Evolutionary conservation across 2,113 vertebrate species (phyloP).

Genomic region (Labrus mixtus): DNA sequence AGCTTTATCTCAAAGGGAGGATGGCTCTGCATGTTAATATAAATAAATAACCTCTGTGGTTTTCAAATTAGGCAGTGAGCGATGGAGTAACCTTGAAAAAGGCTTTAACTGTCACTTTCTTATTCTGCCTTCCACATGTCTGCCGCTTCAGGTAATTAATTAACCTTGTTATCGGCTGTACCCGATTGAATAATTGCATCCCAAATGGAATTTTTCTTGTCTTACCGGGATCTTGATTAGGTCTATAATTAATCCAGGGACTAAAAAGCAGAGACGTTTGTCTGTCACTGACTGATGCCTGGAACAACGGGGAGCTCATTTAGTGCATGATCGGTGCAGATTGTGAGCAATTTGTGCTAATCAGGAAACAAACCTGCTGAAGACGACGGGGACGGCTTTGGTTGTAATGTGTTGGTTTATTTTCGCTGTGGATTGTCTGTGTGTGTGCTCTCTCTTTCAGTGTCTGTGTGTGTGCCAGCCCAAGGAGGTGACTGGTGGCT

Average conservation of each 20-base stretch:
- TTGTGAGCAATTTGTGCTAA: slow-evolving; percentile 34
- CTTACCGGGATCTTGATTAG: slow-evolving; percentile 66
- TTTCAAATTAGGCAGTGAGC: slow-evolving; percentile 43
- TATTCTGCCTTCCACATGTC: slow-evolving; percentile 40
- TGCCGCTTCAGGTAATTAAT: slow-evolving; percentile 64
- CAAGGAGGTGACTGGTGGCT: no score
- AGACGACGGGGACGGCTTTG: neutral
- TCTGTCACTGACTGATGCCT: slow-evolving; percentile 62
- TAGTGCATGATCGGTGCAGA: slow-evolving; percentile 54
- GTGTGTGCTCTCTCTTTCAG: no score
- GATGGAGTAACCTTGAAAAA: slow-evolving; percentile 57
- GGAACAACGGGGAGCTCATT: slow-evolving; percentile 64
- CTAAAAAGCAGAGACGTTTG: slow-evolving; percentile 50
- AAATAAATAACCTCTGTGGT: neutral
- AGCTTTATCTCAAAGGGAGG: neutral
- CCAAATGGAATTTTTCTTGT: slow-evolving; percentile 63
- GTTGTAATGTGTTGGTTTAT: no score
- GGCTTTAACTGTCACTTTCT: slow-evolving; percentile 36
- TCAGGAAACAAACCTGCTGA: slow-evolving; percentile 14
- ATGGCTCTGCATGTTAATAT: neutral
- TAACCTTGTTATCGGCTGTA: slow-evolving; percentile 64
- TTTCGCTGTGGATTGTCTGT: no score
- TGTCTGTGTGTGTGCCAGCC: no score
- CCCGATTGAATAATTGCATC: slow-evolving; percentile 72
- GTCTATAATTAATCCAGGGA: slow-evolving; percentile 64